phyloP scores from a whole-genome alignment of 2,113 vertebrate genomes.

The Prunella himalayana region DNA sequence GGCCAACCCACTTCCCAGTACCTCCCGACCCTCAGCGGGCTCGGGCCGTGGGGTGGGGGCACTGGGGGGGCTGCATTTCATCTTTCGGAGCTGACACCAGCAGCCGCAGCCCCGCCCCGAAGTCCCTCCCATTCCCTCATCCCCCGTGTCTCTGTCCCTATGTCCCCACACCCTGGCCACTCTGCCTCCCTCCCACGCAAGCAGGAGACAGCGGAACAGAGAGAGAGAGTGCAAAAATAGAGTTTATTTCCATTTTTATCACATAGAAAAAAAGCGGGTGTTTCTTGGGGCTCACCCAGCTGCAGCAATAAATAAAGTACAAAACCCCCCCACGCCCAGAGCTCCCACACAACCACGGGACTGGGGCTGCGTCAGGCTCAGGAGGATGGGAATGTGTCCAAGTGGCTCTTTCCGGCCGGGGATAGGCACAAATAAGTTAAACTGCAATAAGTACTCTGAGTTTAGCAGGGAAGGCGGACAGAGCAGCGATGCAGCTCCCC shows the following conservation, averaged over 20 bases:
- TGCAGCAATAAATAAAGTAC: conserved; percentile 38
- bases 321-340: background rate
- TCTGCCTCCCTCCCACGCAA: background rate
- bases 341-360: background rate
- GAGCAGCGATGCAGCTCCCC: background rate
- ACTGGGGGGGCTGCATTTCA: background rate
- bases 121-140: fast-evolving
- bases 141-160: fast-evolving
- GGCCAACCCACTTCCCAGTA: fast-evolving
- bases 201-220: background rate
- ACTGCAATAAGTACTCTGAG: background rate
- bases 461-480: background rate
- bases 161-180: background rate
- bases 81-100: background rate
- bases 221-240: conserved; percentile 2
- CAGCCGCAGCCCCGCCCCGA: fast-evolving
- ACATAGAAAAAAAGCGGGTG: background rate
- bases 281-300: background rate
- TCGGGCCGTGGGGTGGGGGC: background rate
- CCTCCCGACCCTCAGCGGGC: background rate
- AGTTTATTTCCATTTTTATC: conserved; percentile 21
- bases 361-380: background rate
- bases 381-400: background rate
- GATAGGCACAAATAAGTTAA: background rate
- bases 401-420: background rate